Base-by-base conservation (phyloP, 1,140 invertebrate genomes). In the Stenopsyche tienmushanensis region DNA sequence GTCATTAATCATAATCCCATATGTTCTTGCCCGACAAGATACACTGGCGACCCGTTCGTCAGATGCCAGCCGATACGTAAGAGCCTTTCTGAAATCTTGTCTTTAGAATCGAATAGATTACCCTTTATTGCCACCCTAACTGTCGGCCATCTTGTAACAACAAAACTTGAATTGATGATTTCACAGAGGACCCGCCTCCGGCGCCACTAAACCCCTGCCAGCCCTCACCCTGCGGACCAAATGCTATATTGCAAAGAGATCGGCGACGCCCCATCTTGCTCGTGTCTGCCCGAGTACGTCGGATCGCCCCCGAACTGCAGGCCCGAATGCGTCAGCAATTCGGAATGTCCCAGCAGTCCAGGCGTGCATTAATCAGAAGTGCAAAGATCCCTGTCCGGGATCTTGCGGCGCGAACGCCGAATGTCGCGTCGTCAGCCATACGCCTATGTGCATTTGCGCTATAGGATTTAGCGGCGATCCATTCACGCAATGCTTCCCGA, bases 161-260 rank as follows among this genome's bases (percentile, higher is more conserved):
- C 29, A 34, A 34, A 7, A 5, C 17, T 45, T 45, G 44, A 9
- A 18, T 7, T 25, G 49, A 39, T 8, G 18, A 55, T 52, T 69
- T 59, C 60, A 80, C 67, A 84, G 82, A 75, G 83, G 85, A 77
- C 74, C 81, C 75, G 80, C 78, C 76, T 42, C 76, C 72, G 44
- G 74, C 74, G 20, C 72, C 81, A 71, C 73, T 80, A 67, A 83
- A 87, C 71, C 84, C 85, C 13, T 90, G 88, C 70, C 74, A 82
- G 50, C 86, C 87, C 52, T 86, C 86, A 49, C 87, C 87, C 18
- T 91, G 89, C 77, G 89, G 89, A 59, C 84, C 86, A 10, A 87
- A 90, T 74, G 81, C 88, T n/a, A 3, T 74, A 85, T 72, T 91
- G 89, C 72, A 80, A 81, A 74, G 75, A 81, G 49, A 72, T 83